Evolutionary conservation across 2,113 vertebrate genomes (phyloP).

Genomic region (Ondatra zibethicus): DNA sequence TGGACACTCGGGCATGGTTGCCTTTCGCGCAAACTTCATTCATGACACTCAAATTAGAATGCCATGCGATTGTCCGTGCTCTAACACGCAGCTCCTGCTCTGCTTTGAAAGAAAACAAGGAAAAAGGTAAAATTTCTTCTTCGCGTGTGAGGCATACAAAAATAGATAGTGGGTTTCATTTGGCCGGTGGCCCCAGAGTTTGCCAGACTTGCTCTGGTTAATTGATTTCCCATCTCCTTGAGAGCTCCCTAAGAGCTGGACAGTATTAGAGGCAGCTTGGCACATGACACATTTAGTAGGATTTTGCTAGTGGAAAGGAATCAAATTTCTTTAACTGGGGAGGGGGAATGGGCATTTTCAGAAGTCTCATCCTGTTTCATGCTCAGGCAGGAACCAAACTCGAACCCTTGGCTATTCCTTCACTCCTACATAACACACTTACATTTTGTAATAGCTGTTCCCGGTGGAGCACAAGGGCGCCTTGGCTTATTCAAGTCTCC

Average conservation of each 20-base stretch:
- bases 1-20: fast-evolving
- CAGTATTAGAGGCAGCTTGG: neutral
- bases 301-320: slow-evolving; percentile 2
- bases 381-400: slow-evolving; percentile 37
- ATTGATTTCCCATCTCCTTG: neutral
- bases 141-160: neutral
- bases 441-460: neutral
- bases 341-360: neutral
- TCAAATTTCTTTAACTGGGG: neutral
- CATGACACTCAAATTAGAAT: neutral
- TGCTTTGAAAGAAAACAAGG: neutral
- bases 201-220: neutral
- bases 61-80: neutral
- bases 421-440: neutral
- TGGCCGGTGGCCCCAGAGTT: neutral
- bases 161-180: neutral
- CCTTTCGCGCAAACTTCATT: neutral
- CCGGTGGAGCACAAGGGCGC: neutral
- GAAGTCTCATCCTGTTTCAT: slow-evolving; percentile 8
- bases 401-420: neutral
- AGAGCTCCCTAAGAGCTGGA: neutral
- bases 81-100: neutral
- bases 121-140: neutral
- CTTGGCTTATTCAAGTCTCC: neutral
- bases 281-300: neutral